Conservation (phyloP, 2,888 invertebrate genomes). For the Cerastoderma edule region DNA sequence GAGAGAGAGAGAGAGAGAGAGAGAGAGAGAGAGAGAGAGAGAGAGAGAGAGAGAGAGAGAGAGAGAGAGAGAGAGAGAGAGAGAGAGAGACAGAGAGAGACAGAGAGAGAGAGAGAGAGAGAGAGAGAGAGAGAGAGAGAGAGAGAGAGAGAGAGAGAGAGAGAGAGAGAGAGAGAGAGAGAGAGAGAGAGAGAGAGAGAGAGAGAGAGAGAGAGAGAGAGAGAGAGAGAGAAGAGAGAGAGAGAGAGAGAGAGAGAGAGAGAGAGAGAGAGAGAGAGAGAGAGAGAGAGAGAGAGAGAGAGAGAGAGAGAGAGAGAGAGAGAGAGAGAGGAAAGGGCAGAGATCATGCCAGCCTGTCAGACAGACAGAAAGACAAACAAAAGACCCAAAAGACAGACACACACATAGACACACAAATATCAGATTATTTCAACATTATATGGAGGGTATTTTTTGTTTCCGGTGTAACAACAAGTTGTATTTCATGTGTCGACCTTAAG, state of each 20-base stretch:
- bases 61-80: background rate
- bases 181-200: background rate
- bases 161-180: background rate
- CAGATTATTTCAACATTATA: too few relatives aligned
- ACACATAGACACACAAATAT: too few relatives aligned
- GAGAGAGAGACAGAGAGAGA: background rate
- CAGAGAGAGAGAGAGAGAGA: background rate
- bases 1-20: constrained; percentile 27
- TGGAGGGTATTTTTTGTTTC: too few relatives aligned
- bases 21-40: background rate
- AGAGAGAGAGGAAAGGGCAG: background rate
- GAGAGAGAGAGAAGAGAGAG: background rate
- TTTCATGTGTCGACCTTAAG: too few relatives aligned
- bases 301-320: background rate
- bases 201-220: background rate
- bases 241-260: background rate
- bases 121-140: background rate
- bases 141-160: background rate
- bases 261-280: constrained; percentile 4
- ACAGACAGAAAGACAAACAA: too few relatives aligned
- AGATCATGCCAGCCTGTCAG: too few relatives aligned
- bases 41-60: constrained; percentile 17
- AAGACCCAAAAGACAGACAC: too few relatives aligned
- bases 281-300: background rate
- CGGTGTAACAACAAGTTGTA: too few relatives aligned